Percentiles rank a stretch among this genome's conserved stretches.
phyloP scores from a whole-genome alignment of 2,113 vertebrate species.

The Cygnus atratus region DNA sequence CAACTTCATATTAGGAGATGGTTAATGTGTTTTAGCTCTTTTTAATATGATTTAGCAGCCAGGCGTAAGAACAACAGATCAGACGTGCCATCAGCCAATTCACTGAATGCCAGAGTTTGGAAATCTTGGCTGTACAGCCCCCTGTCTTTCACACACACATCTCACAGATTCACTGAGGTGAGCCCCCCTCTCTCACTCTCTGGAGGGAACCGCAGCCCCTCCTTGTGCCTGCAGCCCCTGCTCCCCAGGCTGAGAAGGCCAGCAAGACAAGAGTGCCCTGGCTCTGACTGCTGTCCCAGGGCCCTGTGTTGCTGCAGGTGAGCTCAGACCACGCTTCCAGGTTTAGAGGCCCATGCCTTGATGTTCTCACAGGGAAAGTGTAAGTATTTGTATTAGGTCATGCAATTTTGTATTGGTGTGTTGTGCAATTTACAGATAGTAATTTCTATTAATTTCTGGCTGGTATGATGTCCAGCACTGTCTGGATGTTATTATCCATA shows the following conservation, averaged over 20 bases:
- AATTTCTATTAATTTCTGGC: not conserved
- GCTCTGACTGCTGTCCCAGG: not conserved
- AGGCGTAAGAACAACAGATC: not conserved
- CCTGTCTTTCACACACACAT: not conserved
- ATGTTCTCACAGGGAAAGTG: not conserved
- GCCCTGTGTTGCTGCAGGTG: not conserved
- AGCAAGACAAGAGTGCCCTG: rapidly evolving
- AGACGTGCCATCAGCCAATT: not conserved
- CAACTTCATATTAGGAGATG: slow-evolving; percentile 5
- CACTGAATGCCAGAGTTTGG: not conserved
- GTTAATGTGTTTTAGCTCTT: slow-evolving; percentile 14
- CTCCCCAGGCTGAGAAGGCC: not conserved
- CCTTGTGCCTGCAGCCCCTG: not conserved
- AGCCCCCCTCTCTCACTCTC: not conserved
- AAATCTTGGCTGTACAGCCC: not conserved
- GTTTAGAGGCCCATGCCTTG: not conserved
- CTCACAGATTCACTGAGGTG: not conserved
- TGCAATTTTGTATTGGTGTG: not conserved
- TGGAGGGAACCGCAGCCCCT: not conserved
- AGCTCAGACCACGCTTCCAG: not conserved
- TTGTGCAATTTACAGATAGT: not conserved
- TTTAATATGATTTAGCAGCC: slow-evolving; percentile 12
- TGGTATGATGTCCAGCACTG: not conserved
- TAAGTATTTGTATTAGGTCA: not conserved
- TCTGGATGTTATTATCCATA: not conserved